phyloP scores from a whole-genome alignment of 2,797 vertebrate genomes.

The Rhincodon typus region DNA sequence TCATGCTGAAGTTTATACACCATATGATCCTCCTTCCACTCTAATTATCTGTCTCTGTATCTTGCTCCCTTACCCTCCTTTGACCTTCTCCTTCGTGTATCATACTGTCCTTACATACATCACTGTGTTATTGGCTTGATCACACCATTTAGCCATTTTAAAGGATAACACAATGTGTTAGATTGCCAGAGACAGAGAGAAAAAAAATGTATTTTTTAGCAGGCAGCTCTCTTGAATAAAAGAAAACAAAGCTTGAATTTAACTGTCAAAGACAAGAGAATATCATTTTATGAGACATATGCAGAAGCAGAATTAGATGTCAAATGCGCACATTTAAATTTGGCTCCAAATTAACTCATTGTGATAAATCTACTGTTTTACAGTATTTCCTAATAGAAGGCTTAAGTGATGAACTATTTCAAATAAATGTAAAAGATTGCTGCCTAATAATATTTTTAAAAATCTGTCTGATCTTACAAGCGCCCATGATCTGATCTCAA shows the following conservation, averaged over 20 bases:
- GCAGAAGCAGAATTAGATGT: background rate
- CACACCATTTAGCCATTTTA: background rate
- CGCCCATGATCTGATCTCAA: slow-evolving; percentile 49
- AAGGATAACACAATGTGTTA: background rate
- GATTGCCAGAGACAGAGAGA: background rate
- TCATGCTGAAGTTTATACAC: background rate
- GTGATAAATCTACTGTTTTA: background rate
- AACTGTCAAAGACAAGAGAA: background rate
- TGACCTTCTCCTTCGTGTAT: background rate
- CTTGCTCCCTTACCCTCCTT: background rate
- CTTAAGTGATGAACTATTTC: slow-evolving; percentile 42
- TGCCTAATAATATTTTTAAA: slow-evolving; percentile 47
- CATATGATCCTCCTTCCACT: background rate
- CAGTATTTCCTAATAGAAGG: background rate
- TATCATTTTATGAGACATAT: background rate
- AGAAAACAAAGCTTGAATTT: background rate
- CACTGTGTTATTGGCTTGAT: background rate
- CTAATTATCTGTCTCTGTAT: background rate
- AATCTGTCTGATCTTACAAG: slow-evolving; percentile 44
- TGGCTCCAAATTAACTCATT: background rate
- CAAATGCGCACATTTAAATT: background rate
- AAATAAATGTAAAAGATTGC: slow-evolving; percentile 39
- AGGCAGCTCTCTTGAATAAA: background rate
- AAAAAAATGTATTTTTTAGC: background rate
- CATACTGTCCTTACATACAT: background rate